These are phyloP conservation scores for Bruchidius siliquastri DNA, from an alignment of 2,888 invertebrate species.

Conservation along the genomic window DNA sequence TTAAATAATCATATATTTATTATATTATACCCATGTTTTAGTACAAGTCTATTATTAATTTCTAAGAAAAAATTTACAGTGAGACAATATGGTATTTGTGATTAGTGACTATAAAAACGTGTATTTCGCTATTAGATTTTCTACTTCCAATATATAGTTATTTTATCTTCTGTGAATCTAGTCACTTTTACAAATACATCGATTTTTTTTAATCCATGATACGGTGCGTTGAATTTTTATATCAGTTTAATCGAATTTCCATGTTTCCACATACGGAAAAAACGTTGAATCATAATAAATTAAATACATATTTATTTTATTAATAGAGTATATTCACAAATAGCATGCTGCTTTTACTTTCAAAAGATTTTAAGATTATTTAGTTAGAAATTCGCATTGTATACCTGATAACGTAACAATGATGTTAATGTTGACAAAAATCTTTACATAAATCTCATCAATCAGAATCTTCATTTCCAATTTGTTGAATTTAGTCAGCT, in stretches of 20 bases:
- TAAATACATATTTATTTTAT: constrained; percentile 36
- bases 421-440: not conserved
- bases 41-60: constrained; percentile 31
- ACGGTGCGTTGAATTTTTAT: not conserved
- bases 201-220: constrained; percentile 7
- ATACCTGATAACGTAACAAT: not conserved
- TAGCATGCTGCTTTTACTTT: not conserved
- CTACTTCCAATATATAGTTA: constrained; percentile 21
- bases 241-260: constrained; percentile 10
- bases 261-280: constrained; percentile 15
- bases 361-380: not conserved
- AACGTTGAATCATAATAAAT: constrained; percentile 16
- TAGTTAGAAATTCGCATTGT: not conserved
- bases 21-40: constrained; percentile 25
- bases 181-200: constrained; percentile 27
- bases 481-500: too few relatives aligned
- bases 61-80: constrained; percentile 23
- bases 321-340: constrained; percentile 25
- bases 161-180: constrained; percentile 19
- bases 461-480: too few relatives aligned
- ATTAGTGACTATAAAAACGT: constrained; percentile 25
- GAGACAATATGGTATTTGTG: constrained; percentile 39
- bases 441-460: too few relatives aligned
- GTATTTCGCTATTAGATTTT: constrained; percentile 26
- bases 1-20: constrained; percentile 30